Evolutionary conservation across 2,797 vertebrate genomes (phyloP), one percentile per base, ranked within the genome.

Genomic region (Pseudochaenichthys georgianus): DNA sequence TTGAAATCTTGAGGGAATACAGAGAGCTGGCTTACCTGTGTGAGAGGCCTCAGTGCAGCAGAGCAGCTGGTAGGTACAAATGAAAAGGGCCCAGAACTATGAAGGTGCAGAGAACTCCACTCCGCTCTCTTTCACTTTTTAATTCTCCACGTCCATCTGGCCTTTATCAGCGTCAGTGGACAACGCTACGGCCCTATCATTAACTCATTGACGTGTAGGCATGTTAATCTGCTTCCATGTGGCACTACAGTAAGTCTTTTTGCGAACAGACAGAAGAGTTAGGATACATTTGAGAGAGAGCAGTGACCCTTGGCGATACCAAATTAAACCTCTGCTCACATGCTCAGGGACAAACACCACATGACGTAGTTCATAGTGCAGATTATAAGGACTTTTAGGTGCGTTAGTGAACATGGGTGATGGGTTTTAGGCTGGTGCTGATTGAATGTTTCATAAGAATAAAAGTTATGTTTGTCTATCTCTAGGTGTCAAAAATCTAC

Each of bases 171-270:
- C 80, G 78, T 91, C 84, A 82, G 88, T 50, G 68, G 81, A 90
- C 83, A 91, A 87, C 61, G 48, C 83, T 50, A 9, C 65, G 74
- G 80, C 85, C 77, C 54, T 73, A 50, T 89, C 73, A 88, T 90
- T 92, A 93, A 89, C 90, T 77, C 84, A 58, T 58, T 88, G 85
- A 86, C 78, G 78, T 47, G 62, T 92, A 86, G 89, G 83, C 73
- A 76, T 83, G 87, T 81, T 92, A 87, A 93, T 87, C 82, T 90
- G 72, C 47, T 82, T 77, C 75, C 87, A 77, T 87, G 80, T 87
- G 78, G 80, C 86, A 80, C 77, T 38, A 38, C 34, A 38, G 34
- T 88, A 88, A 86, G 88, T 84, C 83, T 81, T 80, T 87, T 88
- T 63, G 64, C 62, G 57, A 78, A 81, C 70, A 54, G 47, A 61